Evolutionary conservation across 2,888 invertebrate genomes (phyloP), one percentile per base, ranked within the genome.

Genomic region (Eupithecia abbreviata): DNA sequence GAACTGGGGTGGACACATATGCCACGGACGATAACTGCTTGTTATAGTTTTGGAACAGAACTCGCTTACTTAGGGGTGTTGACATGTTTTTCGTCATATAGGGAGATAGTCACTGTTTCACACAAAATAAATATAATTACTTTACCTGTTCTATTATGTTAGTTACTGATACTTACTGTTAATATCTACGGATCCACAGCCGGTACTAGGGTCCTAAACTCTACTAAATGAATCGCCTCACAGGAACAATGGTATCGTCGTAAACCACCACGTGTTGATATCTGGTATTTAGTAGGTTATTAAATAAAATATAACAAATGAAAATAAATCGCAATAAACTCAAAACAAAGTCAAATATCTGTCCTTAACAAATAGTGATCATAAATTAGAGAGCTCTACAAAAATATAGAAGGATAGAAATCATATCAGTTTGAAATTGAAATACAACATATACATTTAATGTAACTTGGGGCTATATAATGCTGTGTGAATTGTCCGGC

Each of bases 1-100:
- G 74, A 74, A 73, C 77, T 71, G 62, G 75, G 75, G 75, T 68
- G 77, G 79, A 43, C 82, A 78, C 81, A 82, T 81, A 80, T 82
- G 82, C 79, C 77, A 73, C 75, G 69, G 65, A 49, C 80, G 77
- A 81, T 81, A 81, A 82, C 79, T 72, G 71, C 77, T 75, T 68
- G 77, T 74, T 71, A 78, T 78, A 80, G 77, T 81, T 80, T 79
- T 80, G 72, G 75, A 79, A 80, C 73, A 74, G 76, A 72, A 71
- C 75, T 66, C 13, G 68, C 58, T 65, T 51, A 51, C 7, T 45
- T 6, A 74, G 58, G 78, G 77, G 75, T 76, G 78, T 74, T 49
- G 69, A 66, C 66, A 42, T 66, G 2, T 15, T 6, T 12, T 66
- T 2, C 30, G 30, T n/a, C 62, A 62, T 66, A 66, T 6, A 7